phyloP scores from a whole-genome alignment of 2,797 vertebrate genomes.

The Rhodeus uyekii region DNA sequence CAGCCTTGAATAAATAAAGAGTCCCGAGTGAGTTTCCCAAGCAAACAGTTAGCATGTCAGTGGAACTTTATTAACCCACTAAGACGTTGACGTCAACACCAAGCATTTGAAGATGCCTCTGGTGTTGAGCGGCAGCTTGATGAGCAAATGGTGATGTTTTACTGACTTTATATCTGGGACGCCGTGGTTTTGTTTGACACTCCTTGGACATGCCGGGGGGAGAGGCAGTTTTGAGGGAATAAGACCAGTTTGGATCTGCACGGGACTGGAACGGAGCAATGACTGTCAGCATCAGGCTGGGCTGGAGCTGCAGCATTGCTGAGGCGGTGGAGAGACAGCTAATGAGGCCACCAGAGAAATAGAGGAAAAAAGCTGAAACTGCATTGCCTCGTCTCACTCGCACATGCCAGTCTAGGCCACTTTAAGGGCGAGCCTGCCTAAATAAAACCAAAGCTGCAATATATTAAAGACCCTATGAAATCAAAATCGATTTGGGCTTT shows the following conservation, averaged over 20 bases:
- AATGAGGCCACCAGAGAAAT: conserved; percentile 78
- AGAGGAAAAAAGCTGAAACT: conserved; percentile 17
- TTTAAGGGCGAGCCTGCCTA: conserved; percentile 20
- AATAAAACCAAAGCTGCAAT: conserved; percentile 2
- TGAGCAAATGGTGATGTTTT: conserved; percentile 23
- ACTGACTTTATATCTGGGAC: conserved; percentile 13
- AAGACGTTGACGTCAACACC: background rate
- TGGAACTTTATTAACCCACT: conserved; percentile 21
- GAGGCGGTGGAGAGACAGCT: conserved; percentile 58
- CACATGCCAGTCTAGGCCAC: conserved; percentile 12
- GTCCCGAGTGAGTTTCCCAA: conserved; percentile 20
- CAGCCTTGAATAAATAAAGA: conserved; percentile 22
- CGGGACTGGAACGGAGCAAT: conserved; percentile 61
- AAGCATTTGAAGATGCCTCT: background rate
- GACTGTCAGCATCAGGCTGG: conserved; percentile 69
- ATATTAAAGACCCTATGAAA: background rate
- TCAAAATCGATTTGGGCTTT: too few relatives aligned
- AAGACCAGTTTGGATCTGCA: conserved; percentile 74
- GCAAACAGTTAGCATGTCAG: background rate
- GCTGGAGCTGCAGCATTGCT: conserved; percentile 61
- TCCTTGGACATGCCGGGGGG: conserved; percentile 54
- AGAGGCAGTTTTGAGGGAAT: conserved; percentile 71
- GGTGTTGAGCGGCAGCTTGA: conserved; percentile 2
- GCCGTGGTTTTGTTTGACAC: conserved; percentile 54
- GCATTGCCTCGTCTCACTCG: conserved; percentile 23